phyloP scores from a whole-genome alignment of 92 coral and sea anemone species.

The Virgularia gustaviana region DNA sequence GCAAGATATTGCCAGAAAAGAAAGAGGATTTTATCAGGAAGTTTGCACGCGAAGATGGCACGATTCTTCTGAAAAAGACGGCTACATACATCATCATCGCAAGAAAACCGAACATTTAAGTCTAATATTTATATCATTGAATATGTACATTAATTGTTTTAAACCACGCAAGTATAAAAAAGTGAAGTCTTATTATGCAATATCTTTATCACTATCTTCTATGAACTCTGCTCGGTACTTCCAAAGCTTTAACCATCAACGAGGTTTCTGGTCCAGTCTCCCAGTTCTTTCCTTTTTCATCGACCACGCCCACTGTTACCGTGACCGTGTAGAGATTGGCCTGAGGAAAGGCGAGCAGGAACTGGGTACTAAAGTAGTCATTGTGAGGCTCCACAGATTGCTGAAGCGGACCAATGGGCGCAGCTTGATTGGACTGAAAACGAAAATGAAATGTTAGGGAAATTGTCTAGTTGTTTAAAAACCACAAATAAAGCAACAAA shows the following conservation, averaged over 20 bases:
- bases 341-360: constrained; percentile 73
- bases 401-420: constrained; percentile 66
- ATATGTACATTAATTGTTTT: not conserved
- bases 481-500: not conserved
- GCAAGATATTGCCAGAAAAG: not conserved
- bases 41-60: not conserved
- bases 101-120: no score
- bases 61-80: not conserved
- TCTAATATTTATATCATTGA: no score
- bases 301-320: constrained; percentile 77
- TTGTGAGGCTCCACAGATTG: constrained; percentile 90
- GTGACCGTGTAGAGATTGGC: constrained; percentile 72
- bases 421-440: constrained; percentile 60
- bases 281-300: constrained; percentile 82
- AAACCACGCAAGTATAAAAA: not conserved
- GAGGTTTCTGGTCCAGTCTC: constrained; percentile 87
- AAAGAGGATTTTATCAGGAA: not conserved
- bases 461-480: no score
- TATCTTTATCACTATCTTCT: constrained; percentile 7
- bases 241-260: constrained; percentile 69
- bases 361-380: constrained; percentile 97
- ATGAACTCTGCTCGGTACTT: constrained; percentile 54
- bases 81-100: no score
- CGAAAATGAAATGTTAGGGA: no score
- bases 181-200: no score